Evolutionary conservation across 64 coral and sea anemone genomes (phyloP).

Genomic region (Astreopora myriophthalma): DNA sequence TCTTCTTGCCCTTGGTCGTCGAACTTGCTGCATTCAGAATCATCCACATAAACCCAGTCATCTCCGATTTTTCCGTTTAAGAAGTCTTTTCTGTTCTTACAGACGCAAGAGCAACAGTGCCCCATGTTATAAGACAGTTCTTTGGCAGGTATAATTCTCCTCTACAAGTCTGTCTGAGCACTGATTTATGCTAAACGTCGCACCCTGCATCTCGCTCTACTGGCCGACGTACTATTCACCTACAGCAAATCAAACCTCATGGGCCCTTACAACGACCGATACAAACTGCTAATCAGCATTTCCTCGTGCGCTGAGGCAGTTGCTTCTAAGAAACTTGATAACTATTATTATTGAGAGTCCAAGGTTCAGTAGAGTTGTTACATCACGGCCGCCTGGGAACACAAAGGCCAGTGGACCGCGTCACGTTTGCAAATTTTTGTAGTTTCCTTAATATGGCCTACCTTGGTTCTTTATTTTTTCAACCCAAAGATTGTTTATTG

Average conservation of each 20-base stretch:
- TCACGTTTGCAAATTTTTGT: not conserved
- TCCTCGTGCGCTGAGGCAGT: not conserved
- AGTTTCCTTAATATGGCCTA: too few relatives aligned
- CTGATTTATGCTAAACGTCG: not conserved
- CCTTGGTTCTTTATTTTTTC: too few relatives aligned
- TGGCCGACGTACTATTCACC: too few relatives aligned
- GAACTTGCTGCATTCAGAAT: not conserved
- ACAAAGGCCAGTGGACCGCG: not conserved
- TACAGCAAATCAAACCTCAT: not conserved
- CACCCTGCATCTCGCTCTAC: not conserved
- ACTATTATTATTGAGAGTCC: not conserved
- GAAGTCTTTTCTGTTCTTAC: not conserved
- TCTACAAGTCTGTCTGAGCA: not conserved
- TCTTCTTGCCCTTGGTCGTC: not conserved
- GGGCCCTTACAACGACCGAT: not conserved
- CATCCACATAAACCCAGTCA: slow-evolving; percentile 19
- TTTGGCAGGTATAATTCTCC: not conserved
- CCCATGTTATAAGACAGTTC: not conserved
- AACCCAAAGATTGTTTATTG: too few relatives aligned
- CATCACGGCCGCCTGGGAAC: not conserved
- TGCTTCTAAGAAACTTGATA: too few relatives aligned
- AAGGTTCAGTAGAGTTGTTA: not conserved
- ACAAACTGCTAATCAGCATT: not conserved
- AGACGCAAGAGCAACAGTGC: slow-evolving; percentile 30
- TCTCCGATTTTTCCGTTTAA: not conserved